Conservation (phyloP, 2,113 vertebrate genomes). For the Loxodonta africana region DNA sequence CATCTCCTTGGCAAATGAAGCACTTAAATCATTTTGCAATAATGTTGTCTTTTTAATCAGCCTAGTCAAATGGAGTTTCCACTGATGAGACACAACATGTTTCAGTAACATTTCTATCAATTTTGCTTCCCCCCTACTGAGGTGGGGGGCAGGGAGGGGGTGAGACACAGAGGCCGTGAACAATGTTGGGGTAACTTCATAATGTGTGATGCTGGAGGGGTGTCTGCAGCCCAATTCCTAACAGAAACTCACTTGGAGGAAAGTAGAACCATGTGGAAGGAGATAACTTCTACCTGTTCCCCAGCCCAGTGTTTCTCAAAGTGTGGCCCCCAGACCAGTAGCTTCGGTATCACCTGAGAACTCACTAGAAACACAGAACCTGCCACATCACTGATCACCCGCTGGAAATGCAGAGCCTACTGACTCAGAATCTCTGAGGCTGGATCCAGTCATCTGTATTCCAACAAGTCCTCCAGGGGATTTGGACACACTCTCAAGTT, state of each 20-base stretch:
- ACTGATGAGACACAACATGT: not conserved
- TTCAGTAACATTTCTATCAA: not conserved
- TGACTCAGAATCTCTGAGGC: not conserved
- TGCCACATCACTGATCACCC: too few species aligned
- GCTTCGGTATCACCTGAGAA: not conserved
- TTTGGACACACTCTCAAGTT: not conserved
- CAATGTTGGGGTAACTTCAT: rapidly evolving
- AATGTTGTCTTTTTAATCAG: slow-evolving; percentile 67
- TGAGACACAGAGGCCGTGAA: not conserved
- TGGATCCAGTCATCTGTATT: rapidly evolving
- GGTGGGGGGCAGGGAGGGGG: not conserved
- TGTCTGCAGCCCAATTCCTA: not conserved
- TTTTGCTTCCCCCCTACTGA: not conserved
- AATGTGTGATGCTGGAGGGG: not conserved
- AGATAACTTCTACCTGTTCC: not conserved
- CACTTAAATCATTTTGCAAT: slow-evolving; percentile 64
- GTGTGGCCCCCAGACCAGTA: not conserved
- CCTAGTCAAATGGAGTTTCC: not conserved
- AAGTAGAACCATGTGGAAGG: rapidly evolving
- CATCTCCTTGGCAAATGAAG: slow-evolving; percentile 66
- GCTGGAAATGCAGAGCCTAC: not conserved
- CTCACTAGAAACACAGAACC: not conserved
- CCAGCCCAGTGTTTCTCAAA: not conserved
- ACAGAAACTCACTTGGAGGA: not conserved
- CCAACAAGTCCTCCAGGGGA: not conserved